phyloP scores from a whole-genome alignment of 2,888 invertebrate genomes.

The Spicauda simplicius region DNA sequence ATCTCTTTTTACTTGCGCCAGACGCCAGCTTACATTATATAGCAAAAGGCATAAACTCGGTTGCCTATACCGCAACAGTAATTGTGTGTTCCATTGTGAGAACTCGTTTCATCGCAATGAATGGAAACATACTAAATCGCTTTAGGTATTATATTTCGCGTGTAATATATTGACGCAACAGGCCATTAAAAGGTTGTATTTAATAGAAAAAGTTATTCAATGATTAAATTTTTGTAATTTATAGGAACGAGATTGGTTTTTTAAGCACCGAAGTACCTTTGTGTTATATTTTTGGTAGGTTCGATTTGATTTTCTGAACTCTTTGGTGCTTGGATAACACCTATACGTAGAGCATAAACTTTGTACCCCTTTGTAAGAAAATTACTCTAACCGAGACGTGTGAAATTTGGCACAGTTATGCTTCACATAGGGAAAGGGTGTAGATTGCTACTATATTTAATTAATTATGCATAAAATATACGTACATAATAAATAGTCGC shows the following conservation, averaged over 20 bases:
- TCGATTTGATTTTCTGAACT: too few species aligned
- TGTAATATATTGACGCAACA: constrained; percentile 26
- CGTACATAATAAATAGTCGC: too few species aligned
- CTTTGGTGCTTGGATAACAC: too few species aligned
- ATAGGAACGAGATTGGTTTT: not conserved
- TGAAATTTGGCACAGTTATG: too few species aligned
- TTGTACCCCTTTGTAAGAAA: too few species aligned
- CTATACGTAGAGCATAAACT: too few species aligned
- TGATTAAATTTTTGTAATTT: not conserved
- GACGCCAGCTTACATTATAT: constrained; percentile 39
- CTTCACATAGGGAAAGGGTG: too few species aligned
- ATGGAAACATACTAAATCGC: constrained; percentile 18
- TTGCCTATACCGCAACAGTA: constrained; percentile 41
- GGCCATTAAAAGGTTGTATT: constrained; percentile 15
- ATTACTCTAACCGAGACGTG: too few species aligned
- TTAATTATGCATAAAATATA: too few species aligned
- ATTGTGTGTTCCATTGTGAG: constrained; percentile 47
- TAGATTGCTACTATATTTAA: too few species aligned
- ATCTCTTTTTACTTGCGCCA: constrained; percentile 31
- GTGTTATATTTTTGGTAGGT: too few species aligned
- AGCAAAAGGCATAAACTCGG: constrained; percentile 41
- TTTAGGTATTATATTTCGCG: constrained; percentile 4
- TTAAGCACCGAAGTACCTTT: not conserved
- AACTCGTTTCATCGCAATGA: constrained; percentile 12
- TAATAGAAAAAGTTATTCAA: not conserved